Evolutionary conservation across 2,113 vertebrate species (phyloP), one percentile per base, ranked within the genome.

Genomic region (Procavia capensis): DNA sequence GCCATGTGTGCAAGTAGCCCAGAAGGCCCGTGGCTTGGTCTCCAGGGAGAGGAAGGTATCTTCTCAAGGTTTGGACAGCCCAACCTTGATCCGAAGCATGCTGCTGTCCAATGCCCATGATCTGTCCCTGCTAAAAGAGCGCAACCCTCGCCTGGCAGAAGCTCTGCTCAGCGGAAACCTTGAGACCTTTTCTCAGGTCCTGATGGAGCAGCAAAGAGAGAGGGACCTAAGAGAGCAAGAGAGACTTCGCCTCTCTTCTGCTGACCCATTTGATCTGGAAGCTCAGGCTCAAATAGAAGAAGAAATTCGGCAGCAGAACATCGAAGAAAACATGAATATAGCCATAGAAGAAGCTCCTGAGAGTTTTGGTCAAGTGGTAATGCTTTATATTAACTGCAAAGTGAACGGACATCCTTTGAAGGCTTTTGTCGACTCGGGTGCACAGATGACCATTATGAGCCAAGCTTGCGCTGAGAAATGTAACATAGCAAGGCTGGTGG

Each of bases 391-490:
- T 90, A 99, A 99, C 98, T 99, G 99, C 98, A 99, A 98, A 97
- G 99, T 99, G 97, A 99, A 99, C 0, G 99, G 99, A 25, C 99
- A 99, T 86, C 99, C 99, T 2, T 99, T 99, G 96, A 99, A 99
- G 97, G 99, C 99, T 87, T 99, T 99, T 90, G 99, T 99, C 61
- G 99, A 99, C 98, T 99, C 99, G 72, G 99, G 99, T 98, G 99
- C 99, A 84, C 99, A 99, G 98, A 99, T 99, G 99, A 99, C 99
- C 70, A 99, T 99, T 76, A 99, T 99, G 99, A 99, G 99, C 98
- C 99, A 99, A 93, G 99, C 99, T 0, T 99, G 99, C 84, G 99
- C 99, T 0, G 99, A 99, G 84, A 98, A 99, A 84, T 99, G 99
- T 87, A 99, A 99, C 97, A 99, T 99, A 68, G 99, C 99, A 98